A percentile compares a stretch with the other conserved stretches of the same genome.
Evolutionary conservation across 2,797 vertebrate genomes (phyloP).

Genomic region (Dicrostonyx torquatus): DNA sequence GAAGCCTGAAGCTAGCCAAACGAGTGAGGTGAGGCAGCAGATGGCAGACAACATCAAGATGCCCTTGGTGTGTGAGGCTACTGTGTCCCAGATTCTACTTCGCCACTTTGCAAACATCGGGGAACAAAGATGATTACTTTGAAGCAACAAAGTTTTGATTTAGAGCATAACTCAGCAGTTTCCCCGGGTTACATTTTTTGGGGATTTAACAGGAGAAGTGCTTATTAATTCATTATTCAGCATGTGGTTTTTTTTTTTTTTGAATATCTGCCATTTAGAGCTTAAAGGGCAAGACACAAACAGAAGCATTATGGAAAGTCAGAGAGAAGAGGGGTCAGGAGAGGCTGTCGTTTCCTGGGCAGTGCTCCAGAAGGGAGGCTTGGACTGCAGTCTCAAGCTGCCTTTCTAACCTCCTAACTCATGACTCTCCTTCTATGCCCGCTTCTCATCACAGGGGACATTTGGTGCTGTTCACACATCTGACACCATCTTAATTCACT

Average conservation of each 20-base stretch:
- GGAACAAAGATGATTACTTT: constrained; percentile 24
- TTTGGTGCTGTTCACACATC: not conserved
- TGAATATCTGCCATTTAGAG: constrained; percentile 39
- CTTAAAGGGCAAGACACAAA: not conserved
- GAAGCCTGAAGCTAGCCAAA: not conserved
- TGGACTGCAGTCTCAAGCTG: not conserved
- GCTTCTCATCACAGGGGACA: not conserved
- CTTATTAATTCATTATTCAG: constrained; percentile 54
- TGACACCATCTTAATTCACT: not conserved
- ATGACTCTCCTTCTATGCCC: not conserved
- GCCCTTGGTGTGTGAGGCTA: not conserved
- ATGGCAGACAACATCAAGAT: not conserved
- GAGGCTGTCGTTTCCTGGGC: not conserved
- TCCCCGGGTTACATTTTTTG: not conserved
- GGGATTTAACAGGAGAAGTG: not conserved
- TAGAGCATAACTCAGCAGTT: not conserved
- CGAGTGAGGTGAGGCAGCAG: not conserved
- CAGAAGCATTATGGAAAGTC: constrained; percentile 33
- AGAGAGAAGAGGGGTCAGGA: not conserved
- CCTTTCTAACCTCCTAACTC: not conserved
- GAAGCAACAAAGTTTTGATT: constrained; percentile 17
- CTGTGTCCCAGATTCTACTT: constrained; percentile 8
- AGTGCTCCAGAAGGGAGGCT: not conserved
- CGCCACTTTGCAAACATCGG: not conserved
- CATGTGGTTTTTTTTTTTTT: constrained; percentile 36